Percentiles rank a stretch among this genome's conserved stretches.
Conservation (phyloP, 37 sponge, comb jelly and placozoan species). For the Beroe forskalii region DNA sequence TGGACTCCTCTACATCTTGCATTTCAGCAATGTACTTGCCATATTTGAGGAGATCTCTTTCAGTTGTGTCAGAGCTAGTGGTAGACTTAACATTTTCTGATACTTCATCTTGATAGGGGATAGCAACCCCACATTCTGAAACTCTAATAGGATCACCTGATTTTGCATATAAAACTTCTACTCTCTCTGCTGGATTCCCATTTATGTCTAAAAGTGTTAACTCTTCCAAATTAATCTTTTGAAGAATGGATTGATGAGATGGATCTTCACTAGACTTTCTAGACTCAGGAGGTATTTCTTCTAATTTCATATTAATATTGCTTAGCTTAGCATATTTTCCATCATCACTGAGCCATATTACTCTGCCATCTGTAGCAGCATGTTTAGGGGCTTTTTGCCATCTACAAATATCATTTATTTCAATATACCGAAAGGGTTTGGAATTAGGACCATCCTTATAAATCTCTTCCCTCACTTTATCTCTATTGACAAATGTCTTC, state of each 20-base stretch:
- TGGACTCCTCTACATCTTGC: constrained; percentile 49
- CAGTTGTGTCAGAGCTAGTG: neutral
- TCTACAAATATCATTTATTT: constrained; percentile 37
- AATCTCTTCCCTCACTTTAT: constrained; percentile 13
- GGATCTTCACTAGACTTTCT: neutral
- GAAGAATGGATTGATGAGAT: neutral
- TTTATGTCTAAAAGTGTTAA: constrained; percentile 37
- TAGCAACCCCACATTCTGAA: constrained; percentile 10
- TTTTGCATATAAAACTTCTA: constrained; percentile 27
- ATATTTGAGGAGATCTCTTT: neutral
- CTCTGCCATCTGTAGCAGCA: constrained; percentile 46
- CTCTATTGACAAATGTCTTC: constrained; percentile 47
- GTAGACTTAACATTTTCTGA: neutral
- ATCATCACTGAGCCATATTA: constrained; percentile 29
- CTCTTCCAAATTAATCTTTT: neutral
- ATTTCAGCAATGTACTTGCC: constrained; percentile 50
- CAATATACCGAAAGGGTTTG: constrained; percentile 53
- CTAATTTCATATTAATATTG: neutral
- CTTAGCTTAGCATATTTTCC: constrained; percentile 38
- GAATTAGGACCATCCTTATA: constrained; percentile 39
- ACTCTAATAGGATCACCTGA: constrained; percentile 61
- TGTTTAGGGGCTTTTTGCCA: constrained; percentile 22
- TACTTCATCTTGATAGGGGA: constrained; percentile 33
- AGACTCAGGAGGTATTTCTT: neutral
- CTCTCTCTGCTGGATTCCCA: constrained; percentile 54